phyloP scores from a whole-genome alignment of 2,113 vertebrate species.

The Eudorcas thomsonii region DNA sequence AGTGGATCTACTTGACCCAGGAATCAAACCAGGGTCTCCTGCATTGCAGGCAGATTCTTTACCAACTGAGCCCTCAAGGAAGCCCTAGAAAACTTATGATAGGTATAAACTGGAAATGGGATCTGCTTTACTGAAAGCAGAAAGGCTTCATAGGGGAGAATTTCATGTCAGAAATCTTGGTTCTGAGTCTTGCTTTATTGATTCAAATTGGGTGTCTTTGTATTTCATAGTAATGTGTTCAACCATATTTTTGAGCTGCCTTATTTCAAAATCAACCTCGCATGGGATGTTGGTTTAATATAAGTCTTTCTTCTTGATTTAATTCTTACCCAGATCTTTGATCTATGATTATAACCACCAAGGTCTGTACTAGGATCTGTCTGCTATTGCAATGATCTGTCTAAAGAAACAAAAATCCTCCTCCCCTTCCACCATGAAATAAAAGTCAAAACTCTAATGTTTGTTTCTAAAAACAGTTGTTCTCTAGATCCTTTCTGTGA shows the following conservation, averaged over 20 bases:
- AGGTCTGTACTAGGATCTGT: neutral
- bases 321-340: neutral
- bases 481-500: neutral
- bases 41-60: neutral
- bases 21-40: too few species aligned
- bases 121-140: neutral
- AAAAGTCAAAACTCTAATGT: neutral
- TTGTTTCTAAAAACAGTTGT: neutral
- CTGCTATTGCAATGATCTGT: neutral
- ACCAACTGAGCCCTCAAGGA: neutral
- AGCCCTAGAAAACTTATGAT: neutral
- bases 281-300: neutral
- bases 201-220: constrained; percentile 17
- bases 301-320: neutral
- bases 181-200: neutral
- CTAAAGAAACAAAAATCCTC: neutral
- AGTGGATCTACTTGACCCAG: too few species aligned
- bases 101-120: neutral
- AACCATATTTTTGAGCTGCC: neutral
- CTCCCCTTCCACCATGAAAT: neutral
- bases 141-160: neutral
- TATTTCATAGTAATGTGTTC: neutral
- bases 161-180: neutral
- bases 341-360: neutral
- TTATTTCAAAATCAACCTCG: neutral